Evolutionary conservation across 2,888 invertebrate species (phyloP).

Genomic region (Calliphora vomitoria): DNA sequence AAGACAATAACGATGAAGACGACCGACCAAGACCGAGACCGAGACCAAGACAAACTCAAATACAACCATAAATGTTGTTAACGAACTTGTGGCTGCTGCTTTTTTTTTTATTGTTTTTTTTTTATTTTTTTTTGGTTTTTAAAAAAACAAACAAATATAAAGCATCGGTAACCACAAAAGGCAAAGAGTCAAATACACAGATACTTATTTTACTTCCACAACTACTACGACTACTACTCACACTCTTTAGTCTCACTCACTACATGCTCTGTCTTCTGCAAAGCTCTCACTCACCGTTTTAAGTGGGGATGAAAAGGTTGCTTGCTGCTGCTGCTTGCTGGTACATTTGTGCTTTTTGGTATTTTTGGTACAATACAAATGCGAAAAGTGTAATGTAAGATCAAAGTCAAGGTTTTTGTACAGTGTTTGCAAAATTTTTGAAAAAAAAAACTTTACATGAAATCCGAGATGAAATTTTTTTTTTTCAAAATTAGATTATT

Average conservation of each 20-base stretch:
- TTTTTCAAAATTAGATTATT: too few relatives aligned
- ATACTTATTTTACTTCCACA: constrained; percentile 43
- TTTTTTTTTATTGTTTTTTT: not conserved
- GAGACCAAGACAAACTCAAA: constrained; percentile 45
- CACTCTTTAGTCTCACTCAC: not conserved
- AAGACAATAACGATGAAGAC: constrained; percentile 55
- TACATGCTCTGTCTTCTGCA: constrained; percentile 7
- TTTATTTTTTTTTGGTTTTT: not conserved
- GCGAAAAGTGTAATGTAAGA: too few relatives aligned
- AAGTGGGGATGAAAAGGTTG: not conserved
- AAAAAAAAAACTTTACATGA: too few relatives aligned
- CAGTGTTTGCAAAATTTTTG: too few relatives aligned
- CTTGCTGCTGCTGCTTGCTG: not conserved
- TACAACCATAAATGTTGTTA: constrained; percentile 62
- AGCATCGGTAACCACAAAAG: constrained; percentile 71
- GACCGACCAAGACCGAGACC: constrained; percentile 32
- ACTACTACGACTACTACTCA: not conserved
- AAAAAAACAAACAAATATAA: constrained; percentile 42
- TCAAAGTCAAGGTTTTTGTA: too few relatives aligned
- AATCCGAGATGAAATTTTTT: too few relatives aligned
- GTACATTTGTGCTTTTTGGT: not conserved
- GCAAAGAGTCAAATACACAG: constrained; percentile 63
- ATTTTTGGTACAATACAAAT: not conserved
- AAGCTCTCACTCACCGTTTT: constrained; percentile 21
- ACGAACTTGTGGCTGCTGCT: constrained; percentile 55